phyloP scores from a whole-genome alignment of 2,888 invertebrate species.

The Chrysolina haemoptera region DNA sequence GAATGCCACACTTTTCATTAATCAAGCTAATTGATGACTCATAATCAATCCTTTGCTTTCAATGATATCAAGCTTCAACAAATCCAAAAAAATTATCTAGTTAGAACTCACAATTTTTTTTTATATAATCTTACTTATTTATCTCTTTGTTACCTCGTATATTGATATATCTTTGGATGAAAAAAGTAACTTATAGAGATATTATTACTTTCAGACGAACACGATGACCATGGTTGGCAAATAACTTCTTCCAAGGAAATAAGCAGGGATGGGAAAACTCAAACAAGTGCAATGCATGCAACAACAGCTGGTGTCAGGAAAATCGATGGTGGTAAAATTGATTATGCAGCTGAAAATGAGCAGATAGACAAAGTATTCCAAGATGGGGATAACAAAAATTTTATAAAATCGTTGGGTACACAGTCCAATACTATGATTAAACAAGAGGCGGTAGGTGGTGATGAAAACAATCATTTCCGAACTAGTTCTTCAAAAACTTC shows the following conservation, averaged over 20 bases:
- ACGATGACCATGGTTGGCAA: constrained; percentile 77
- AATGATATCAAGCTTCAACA: no score
- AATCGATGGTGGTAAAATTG: constrained; percentile 77
- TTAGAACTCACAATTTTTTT: no score
- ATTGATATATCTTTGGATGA: neutral
- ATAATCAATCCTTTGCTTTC: no score
- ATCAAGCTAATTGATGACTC: no score
- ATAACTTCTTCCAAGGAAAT: constrained; percentile 76
- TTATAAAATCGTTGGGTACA: constrained; percentile 70
- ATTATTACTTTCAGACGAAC: constrained; percentile 62
- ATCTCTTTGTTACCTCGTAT: no score
- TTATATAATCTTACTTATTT: no score
- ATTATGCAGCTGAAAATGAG: constrained; percentile 77
- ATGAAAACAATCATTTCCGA: constrained; percentile 67
- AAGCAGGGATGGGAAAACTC: constrained; percentile 78
- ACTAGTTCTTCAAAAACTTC: constrained; percentile 59
- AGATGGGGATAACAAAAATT: constrained; percentile 74
- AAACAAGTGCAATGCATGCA: constrained; percentile 75
- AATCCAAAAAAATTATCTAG: no score
- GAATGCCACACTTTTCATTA: no score
- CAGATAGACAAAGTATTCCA: constrained; percentile 73
- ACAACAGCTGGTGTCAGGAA: constrained; percentile 76
- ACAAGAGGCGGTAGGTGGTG: constrained; percentile 72
- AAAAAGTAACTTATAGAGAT: neutral
- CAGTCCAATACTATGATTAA: constrained; percentile 70